Base-by-base conservation (phyloP, 2,888 invertebrate genomes). In the Timandra comae region DNA sequence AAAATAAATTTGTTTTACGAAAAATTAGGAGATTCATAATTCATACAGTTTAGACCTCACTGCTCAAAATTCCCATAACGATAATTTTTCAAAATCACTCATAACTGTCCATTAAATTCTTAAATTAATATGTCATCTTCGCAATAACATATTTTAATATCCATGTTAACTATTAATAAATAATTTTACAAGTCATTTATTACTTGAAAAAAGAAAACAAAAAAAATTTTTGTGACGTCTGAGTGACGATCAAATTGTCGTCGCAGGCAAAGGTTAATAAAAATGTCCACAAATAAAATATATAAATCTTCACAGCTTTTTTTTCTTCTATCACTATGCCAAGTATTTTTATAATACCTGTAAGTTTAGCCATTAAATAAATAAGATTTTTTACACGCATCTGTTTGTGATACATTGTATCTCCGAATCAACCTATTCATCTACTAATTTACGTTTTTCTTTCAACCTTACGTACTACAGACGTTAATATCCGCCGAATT, bases 301-400 rank as follows among this genome's bases (percentile, higher is more conserved):
- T 24, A 11, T 29, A n/a, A 20, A 16, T 22, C 29, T 24, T 19
- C 12, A 29, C 23, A 27, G 12, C 20, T 26, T 5, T 12, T 20
- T 31, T 39, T 35, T 37, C 27, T 7, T 27, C 30, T 42, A 51
- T 36, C 38, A 26, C 35, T 36, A 42, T 74, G 76, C 78, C 77
- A 75, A 74, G 56, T 63, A 74, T 71, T 75, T 77, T 76, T 71
- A 74, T 64, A 55, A 58, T 51, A 16, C 16, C 3, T 16, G 6
- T 16, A 16, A 16, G 4, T 5, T 6, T 6, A 3, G 16, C 6
- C 16, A 16, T 16, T 16, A 16, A 16, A 16, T 16, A 16, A 16
- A 16, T 6, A 16, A 16, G 68, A 69, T 6, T 16, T 16, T 16
- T 16, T 16, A 3, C 16, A 16, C 51, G 52, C 41, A 34, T 32